Evolutionary conservation across 1,140 invertebrate species (phyloP).

Genomic region (Rhagoletis zephyria): DNA sequence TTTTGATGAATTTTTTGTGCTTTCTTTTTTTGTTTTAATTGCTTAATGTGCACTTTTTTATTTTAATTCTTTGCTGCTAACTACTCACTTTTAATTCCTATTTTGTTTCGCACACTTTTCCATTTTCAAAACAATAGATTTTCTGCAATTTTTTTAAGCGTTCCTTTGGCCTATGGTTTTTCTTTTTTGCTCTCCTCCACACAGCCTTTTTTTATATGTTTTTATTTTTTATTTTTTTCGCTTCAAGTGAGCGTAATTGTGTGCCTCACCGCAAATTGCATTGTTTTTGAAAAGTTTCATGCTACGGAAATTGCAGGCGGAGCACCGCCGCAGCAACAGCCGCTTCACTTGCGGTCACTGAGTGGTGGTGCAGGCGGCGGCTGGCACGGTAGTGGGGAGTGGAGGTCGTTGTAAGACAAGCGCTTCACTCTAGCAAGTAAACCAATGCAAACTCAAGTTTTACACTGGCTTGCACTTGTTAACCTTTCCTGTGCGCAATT

Average conservation of each 20-base stretch:
- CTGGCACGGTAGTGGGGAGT: background rate
- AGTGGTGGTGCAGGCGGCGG: background rate
- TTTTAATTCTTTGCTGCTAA: background rate
- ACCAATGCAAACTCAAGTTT: conserved; percentile 33
- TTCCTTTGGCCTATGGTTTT: background rate
- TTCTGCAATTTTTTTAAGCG: background rate
- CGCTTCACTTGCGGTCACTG: background rate
- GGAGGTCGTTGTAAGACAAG: background rate
- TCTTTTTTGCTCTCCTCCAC: background rate
- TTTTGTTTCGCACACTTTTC: background rate
- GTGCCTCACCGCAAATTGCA: conserved; percentile 22
- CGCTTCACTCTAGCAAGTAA: background rate
- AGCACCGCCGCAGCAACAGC: background rate
- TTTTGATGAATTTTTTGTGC: background rate
- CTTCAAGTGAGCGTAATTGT: conserved; percentile 10
- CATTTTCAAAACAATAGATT: background rate
- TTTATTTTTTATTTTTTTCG: background rate
- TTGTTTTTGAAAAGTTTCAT: conserved; percentile 29
- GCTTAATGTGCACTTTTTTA: background rate
- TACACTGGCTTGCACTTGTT: background rate
- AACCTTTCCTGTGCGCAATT: conserved; percentile 37
- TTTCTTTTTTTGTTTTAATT: too few species aligned
- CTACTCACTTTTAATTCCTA: too few species aligned
- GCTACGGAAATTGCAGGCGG: conserved; percentile 1
- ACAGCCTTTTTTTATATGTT: background rate